A percentile compares a stretch with the other conserved stretches of the same genome.
These are phyloP conservation scores for Apoderus coryli DNA, from an alignment of 2,888 invertebrate species.

Conservation along the genomic window DNA sequence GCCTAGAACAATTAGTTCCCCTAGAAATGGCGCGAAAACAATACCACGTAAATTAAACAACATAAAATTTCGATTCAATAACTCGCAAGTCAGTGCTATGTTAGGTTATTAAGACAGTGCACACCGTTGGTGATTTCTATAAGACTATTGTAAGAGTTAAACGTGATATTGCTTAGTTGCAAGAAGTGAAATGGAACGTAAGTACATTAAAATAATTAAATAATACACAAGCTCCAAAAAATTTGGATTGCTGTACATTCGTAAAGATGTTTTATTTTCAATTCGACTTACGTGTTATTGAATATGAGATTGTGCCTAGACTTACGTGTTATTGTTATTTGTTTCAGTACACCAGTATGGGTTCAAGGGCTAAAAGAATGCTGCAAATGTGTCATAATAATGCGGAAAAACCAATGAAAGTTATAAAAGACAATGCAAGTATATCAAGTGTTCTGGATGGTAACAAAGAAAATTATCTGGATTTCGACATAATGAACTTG, in stretches of 20 bases:
- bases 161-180: no score
- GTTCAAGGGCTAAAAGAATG: conserved; percentile 1
- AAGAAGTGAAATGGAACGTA: not conserved
- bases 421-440: not conserved
- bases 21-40: conserved; percentile 2
- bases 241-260: no score
- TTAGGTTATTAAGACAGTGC: no score
- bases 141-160: no score
- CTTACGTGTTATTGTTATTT: conserved; percentile 1
- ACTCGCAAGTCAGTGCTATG: conserved; percentile 3
- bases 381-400: conserved; percentile 1
- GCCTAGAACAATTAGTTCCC: not conserved
- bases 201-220: not conserved
- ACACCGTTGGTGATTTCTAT: no score
- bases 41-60: not conserved
- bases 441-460: not conserved
- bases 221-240: no score
- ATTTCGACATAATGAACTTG: not conserved
- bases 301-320: not conserved
- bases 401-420: not conserved
- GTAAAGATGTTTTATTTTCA: not conserved
- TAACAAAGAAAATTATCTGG: not conserved
- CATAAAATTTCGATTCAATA: conserved; percentile 1
- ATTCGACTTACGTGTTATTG: conserved; percentile 1
- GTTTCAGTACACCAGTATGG: conserved; percentile 1